Evolutionary conservation across 2,797 vertebrate species (phyloP).

Genomic region (Naso thynnoides): DNA sequence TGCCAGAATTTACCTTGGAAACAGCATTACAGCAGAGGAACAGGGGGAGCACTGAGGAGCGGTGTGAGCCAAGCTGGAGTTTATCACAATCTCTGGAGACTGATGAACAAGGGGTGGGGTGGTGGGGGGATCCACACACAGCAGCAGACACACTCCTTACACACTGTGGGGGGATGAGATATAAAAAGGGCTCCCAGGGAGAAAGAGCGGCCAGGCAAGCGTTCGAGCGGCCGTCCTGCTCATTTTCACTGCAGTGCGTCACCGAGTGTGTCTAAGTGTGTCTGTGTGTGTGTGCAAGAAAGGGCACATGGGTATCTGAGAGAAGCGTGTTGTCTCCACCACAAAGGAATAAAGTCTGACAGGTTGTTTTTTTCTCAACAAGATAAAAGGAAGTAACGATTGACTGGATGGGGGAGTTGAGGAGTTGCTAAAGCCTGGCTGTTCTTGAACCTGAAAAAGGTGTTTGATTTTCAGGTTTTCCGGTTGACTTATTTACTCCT

Average conservation of each 20-base stretch:
- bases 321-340: conserved; percentile 15
- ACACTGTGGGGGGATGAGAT: conserved; percentile 67
- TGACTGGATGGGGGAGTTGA: conserved; percentile 24
- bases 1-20: conserved; percentile 79
- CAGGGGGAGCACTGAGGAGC: conserved; percentile 39
- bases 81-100: conserved; percentile 75
- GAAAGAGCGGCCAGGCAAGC: conserved; percentile 59
- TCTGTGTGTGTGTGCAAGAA: neutral
- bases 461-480: conserved; percentile 40
- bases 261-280: conserved; percentile 22
- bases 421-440: conserved; percentile 29
- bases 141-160: conserved; percentile 60
- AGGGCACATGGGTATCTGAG: conserved; percentile 17
- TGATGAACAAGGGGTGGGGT: conserved; percentile 48
- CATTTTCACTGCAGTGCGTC: conserved; percentile 38
- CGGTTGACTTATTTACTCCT: conserved; percentile 21
- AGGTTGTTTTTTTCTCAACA: neutral
- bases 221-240: conserved; percentile 42
- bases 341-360: conserved; percentile 45
- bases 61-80: conserved; percentile 68
- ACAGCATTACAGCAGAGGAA: conserved; percentile 62
- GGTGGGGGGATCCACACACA: conserved; percentile 43
- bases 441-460: conserved; percentile 16
- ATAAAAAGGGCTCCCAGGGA: conserved; percentile 80
- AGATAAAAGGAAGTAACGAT: conserved; percentile 24